These are phyloP conservation scores for Oceanodroma tethys DNA, from an alignment of 2,113 vertebrate species.

Conservation along the genomic window DNA sequence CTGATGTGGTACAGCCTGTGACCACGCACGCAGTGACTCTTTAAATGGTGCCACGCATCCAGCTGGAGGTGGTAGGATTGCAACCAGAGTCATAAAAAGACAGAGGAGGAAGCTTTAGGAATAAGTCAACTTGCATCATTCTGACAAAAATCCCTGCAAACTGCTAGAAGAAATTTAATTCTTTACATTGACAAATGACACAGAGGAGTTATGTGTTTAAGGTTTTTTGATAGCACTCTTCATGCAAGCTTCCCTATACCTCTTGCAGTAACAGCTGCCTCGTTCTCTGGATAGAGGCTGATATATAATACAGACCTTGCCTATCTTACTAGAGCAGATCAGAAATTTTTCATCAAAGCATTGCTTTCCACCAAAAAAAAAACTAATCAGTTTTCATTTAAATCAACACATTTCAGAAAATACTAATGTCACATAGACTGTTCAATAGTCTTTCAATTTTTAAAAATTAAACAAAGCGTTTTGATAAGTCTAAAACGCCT, in stretches of 20 bases:
- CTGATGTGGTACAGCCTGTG: not conserved
- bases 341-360: not conserved
- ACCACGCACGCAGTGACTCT: no score
- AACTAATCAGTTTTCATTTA: not conserved
- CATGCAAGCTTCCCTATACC: not conserved
- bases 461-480: not conserved
- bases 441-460: not conserved
- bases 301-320: not conserved
- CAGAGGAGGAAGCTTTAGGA: not conserved
- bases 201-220: not conserved
- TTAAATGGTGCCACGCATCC: rapidly evolving
- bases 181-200: not conserved
- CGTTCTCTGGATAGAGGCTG: not conserved
- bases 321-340: not conserved
- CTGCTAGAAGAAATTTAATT: not conserved
- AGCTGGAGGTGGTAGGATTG: not conserved
- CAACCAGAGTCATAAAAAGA: not conserved
- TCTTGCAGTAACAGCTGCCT: not conserved
- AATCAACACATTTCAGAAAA: not conserved
- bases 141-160: not conserved
- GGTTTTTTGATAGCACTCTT: not conserved
- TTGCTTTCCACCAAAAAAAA: not conserved
- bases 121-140: not conserved
- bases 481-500: not conserved
- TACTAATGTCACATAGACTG: not conserved